Conservation (phyloP, 30 jellyfish, hydroid and myxozoan species). For the Chrysaora quinquecirrha region DNA sequence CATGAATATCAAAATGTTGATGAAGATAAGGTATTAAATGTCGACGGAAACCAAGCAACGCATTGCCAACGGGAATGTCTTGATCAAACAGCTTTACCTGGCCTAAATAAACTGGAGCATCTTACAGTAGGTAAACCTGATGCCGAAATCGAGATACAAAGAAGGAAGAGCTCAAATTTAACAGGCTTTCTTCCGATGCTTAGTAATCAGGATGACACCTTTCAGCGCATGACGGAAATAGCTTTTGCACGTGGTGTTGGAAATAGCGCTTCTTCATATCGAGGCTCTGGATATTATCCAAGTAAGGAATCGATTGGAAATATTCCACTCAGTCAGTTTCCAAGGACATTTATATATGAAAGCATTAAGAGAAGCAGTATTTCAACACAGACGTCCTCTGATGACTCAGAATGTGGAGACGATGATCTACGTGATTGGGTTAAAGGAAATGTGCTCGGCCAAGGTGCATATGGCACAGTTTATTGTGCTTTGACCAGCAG, state of each 20-base stretch:
- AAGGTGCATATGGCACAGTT: conserved; percentile 81
- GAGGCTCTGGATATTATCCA: not conserved
- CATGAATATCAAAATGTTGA: not conserved
- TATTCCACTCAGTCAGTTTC: not conserved
- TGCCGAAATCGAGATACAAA: not conserved
- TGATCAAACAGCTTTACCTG: too few relatives aligned
- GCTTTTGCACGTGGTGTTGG: conserved; percentile 51
- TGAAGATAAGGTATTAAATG: not conserved
- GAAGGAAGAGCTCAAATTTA: not conserved
- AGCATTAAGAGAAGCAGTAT: conserved; percentile 43
- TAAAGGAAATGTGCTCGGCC: conserved; percentile 55
- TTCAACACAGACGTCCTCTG: conserved; percentile 55
- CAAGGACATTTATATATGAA: too few relatives aligned
- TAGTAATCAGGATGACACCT: conserved; percentile 15
- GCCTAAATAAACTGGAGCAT: not conserved
- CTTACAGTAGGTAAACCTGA: not conserved
- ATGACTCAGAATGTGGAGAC: conserved; percentile 57
- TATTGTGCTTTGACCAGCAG: conserved; percentile 82
- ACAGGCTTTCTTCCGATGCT: not conserved
- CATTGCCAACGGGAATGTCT: too few relatives aligned
- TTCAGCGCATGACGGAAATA: conserved; percentile 28
- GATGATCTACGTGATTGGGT: conserved; percentile 62
- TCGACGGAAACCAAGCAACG: not conserved
- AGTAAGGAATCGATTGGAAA: not conserved
- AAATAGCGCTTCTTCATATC: not conserved